Evolutionary conservation across 2,113 vertebrate genomes (phyloP).

Genomic region (Hylia prasina): DNA sequence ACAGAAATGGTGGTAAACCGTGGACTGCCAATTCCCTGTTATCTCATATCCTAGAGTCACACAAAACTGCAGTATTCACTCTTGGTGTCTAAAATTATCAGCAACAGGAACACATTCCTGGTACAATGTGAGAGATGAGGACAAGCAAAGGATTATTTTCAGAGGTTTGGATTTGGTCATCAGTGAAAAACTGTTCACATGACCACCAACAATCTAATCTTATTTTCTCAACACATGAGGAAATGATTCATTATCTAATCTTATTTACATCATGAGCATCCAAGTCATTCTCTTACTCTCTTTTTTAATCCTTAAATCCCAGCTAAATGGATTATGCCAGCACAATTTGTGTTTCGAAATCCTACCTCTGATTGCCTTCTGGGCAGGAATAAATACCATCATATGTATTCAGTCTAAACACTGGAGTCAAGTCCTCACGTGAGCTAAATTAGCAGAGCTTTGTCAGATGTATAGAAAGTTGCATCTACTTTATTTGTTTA

Average conservation of each 20-base stretch:
- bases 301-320: constrained; percentile 64
- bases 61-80: not conserved
- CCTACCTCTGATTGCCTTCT: constrained; percentile 27
- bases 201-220: constrained; percentile 45
- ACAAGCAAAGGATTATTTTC: constrained; percentile 21
- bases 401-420: not conserved
- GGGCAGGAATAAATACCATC: constrained; percentile 9
- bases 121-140: not conserved
- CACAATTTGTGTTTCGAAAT: constrained; percentile 33
- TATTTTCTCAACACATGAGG: constrained; percentile 52
- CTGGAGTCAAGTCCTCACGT: not conserved
- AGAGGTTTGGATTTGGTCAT: not conserved
- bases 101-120: not conserved
- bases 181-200: constrained; percentile 36
- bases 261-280: constrained; percentile 56
- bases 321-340: constrained; percentile 54
- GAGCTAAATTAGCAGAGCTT: not conserved
- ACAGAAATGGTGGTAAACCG: not conserved
- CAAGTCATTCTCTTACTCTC: constrained; percentile 34
- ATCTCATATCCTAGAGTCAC: not conserved
- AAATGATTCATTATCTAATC: constrained; percentile 66
- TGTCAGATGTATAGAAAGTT: not conserved
- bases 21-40: not conserved
- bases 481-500: not conserved
- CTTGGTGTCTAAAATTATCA: not conserved